Percentiles rank a stretch among this genome's conserved stretches.
These are phyloP conservation scores for Artibeus lituratus DNA, from an alignment of 2,797 vertebrate species.

Conservation along the genomic window DNA sequence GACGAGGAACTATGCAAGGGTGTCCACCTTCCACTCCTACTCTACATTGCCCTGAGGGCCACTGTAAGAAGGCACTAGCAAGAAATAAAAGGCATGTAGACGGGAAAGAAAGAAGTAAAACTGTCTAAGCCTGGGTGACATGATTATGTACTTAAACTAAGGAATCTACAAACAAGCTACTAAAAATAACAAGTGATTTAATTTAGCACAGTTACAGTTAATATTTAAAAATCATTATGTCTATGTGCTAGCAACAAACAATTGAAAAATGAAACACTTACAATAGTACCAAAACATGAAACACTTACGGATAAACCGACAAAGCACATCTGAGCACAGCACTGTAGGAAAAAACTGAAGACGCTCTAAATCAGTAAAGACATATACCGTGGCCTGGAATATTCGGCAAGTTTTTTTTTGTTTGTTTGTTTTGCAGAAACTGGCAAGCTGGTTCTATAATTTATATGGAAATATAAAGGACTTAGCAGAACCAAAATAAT, in stretches of 20 bases:
- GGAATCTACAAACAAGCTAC: neutral
- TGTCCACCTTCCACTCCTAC: neutral
- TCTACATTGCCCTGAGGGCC: neutral
- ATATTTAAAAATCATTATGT: no score
- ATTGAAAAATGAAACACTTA: no score
- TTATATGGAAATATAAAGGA: neutral
- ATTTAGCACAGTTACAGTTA: neutral
- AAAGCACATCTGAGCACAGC: neutral
- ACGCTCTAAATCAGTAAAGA: neutral
- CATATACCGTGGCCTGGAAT: neutral
- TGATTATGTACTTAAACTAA: neutral
- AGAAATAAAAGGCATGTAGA: neutral
- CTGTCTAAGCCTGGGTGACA: neutral
- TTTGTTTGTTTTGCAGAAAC: neutral
- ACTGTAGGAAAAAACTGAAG: neutral
- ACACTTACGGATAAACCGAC: no score
- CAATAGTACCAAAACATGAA: no score
- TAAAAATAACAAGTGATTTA: neutral
- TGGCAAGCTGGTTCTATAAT: no score
- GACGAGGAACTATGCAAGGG: neutral
- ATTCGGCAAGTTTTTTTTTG: neutral
- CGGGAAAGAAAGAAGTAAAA: neutral
- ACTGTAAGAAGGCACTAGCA: neutral
- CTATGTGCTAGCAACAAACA: no score
- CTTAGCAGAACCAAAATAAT: neutral